A percentile compares a stretch with the other conserved stretches of the same genome.
These are phyloP conservation scores for Cheilosia impressa DNA, from an alignment of 2,888 invertebrate species.

Conservation along the genomic window DNA sequence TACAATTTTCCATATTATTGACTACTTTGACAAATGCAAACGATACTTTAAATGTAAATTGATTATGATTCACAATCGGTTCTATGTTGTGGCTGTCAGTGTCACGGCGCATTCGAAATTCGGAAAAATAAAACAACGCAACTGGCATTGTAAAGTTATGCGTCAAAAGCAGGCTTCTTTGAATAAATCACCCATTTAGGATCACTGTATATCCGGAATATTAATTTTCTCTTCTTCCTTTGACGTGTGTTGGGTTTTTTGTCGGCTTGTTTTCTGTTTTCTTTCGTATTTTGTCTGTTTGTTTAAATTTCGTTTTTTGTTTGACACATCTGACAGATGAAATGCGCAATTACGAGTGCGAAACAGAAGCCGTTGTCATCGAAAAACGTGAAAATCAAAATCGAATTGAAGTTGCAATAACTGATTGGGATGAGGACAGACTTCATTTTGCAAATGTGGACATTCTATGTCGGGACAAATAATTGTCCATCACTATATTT, in stretches of 20 bases:
- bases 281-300: neutral
- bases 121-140: neutral
- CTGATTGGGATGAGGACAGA: neutral
- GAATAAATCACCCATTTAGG: conserved; percentile 59
- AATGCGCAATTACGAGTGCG: conserved; percentile 41
- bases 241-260: conserved; percentile 8
- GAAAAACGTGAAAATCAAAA: conserved; percentile 10
- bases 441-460: conserved; percentile 24
- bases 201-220: conserved; percentile 69
- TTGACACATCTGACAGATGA: conserved; percentile 43
- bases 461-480: conserved; percentile 15
- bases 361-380: conserved; percentile 5
- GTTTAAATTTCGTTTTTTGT: conserved; percentile 35
- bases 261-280: neutral
- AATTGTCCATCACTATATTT: conserved; percentile 27
- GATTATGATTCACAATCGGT: conserved; percentile 67
- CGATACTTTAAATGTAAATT: conserved; percentile 63
- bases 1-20: conserved; percentile 54
- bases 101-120: conserved; percentile 15
- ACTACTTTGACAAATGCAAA: conserved; percentile 54
- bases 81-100: conserved; percentile 50
- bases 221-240: conserved; percentile 66
- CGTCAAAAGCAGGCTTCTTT: conserved; percentile 47
- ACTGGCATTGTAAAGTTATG: conserved; percentile 45
- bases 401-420: conserved; percentile 24